Evolutionary conservation across 2,113 vertebrate genomes (phyloP).

Genomic region (Ptilonorhynchus violaceus): DNA sequence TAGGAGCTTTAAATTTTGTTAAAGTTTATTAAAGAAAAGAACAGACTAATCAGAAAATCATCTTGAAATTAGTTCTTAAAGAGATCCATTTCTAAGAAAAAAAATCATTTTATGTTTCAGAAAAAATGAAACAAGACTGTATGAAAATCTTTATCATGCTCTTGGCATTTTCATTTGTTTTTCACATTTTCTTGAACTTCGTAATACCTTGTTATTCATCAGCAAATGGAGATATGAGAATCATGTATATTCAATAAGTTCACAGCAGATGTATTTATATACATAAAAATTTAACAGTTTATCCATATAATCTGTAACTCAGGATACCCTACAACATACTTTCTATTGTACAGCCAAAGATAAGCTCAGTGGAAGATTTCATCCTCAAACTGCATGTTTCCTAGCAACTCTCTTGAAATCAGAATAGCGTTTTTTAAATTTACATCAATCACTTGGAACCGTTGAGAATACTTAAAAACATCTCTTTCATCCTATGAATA

Average conservation of each 20-base stretch:
- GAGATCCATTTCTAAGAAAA: not conserved
- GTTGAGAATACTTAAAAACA: constrained; percentile 67
- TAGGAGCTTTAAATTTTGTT: not conserved
- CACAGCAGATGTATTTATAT: constrained; percentile 1
- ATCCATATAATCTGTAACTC: constrained; percentile 28
- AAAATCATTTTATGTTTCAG: not conserved
- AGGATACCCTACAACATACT: constrained; percentile 23
- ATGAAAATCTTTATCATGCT: not conserved
- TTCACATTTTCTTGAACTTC: not conserved
- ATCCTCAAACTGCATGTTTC: constrained; percentile 77
- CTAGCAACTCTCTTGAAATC: constrained; percentile 86
- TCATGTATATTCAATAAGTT: not conserved
- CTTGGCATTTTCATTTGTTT: not conserved
- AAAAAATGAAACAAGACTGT: not conserved
- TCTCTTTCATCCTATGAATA: constrained; percentile 70
- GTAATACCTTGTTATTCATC: not conserved
- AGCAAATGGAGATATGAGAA: not conserved
- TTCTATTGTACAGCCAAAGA: constrained; percentile 62
- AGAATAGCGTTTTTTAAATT: constrained; percentile 67
- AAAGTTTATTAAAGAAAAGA: not conserved
- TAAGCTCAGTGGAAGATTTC: constrained; percentile 67
- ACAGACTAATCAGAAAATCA: not conserved
- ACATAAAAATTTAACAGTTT: constrained; percentile 17
- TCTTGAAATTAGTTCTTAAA: not conserved
- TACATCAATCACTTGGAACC: constrained; percentile 65